A percentile compares a stretch with the other conserved stretches of the same genome.
phyloP scores from a whole-genome alignment of 2,797 vertebrate genomes.

The Sorex maritimensis region DNA sequence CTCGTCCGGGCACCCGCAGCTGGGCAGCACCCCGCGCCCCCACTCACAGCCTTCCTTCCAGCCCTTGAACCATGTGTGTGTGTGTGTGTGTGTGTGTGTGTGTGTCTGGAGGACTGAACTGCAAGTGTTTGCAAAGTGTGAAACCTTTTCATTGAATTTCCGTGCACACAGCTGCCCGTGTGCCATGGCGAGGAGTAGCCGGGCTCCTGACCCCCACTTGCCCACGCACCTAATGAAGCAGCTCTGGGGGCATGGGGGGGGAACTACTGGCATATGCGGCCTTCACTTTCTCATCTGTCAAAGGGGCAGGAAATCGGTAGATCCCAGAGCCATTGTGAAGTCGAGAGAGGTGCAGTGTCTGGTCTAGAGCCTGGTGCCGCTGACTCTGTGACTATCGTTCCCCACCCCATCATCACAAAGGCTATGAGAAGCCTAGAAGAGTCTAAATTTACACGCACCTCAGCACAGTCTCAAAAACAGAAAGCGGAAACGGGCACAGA shows the following conservation, averaged over 20 bases:
- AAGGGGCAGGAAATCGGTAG: background rate
- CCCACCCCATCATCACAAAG: background rate
- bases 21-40: too few relatives aligned
- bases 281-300: background rate
- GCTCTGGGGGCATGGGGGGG: background rate
- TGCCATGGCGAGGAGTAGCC: background rate
- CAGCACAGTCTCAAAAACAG: background rate
- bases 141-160: background rate
- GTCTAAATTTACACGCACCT: conserved; percentile 5
- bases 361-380: rapidly evolving
- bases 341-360: background rate
- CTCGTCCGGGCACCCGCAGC: too few relatives aligned
- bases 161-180: rapidly evolving
- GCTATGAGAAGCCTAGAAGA: background rate
- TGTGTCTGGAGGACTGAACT: background rate
- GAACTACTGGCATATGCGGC: rapidly evolving
- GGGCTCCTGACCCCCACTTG: background rate
- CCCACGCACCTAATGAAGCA: rapidly evolving
- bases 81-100: background rate
- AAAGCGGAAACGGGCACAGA: background rate
- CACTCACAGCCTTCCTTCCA: too few relatives aligned
- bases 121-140: background rate
- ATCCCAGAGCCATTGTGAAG: background rate
- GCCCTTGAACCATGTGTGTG: too few relatives aligned
- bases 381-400: rapidly evolving